Conservation (phyloP, 2,797 vertebrate species). For the Gadopsis bispinosus region DNA sequence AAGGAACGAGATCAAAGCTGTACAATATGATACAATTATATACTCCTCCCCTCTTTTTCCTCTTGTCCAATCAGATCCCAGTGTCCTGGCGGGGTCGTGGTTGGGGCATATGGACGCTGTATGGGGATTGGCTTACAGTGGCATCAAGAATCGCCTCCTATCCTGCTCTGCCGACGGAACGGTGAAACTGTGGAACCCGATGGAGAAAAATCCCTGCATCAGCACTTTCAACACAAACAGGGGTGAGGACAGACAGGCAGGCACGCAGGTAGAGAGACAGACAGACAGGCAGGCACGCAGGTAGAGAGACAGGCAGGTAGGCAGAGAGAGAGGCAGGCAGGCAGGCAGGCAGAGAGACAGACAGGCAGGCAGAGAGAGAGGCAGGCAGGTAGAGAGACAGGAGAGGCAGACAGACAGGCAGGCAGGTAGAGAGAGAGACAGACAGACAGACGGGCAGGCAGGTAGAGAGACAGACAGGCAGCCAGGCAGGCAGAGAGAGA, state of each 20-base stretch:
- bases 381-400: no score
- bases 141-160: constrained; percentile 95
- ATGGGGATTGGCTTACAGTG: constrained; percentile 96
- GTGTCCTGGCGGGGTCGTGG: constrained; percentile 94
- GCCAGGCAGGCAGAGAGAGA: no score
- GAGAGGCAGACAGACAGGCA: no score
- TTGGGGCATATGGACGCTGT: constrained; percentile 93
- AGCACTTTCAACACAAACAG: constrained; percentile 93
- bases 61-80: constrained; percentile 87
- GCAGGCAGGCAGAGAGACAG: no score
- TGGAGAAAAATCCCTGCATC: constrained; percentile 93
- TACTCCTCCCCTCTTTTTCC: background rate
- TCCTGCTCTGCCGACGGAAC: constrained; percentile 98
- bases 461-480: no score
- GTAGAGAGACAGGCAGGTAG: no score
- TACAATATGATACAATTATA: background rate
- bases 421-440: background rate
- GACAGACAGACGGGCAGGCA: no score
- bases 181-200: constrained; percentile 95
- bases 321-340: background rate
- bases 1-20: no score
- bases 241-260: constrained; percentile 76
- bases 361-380: background rate
- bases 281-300: no score
- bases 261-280: no score